These are phyloP conservation scores for Lates japonicus DNA, from an alignment of 2,797 vertebrate genomes.

Conservation along the genomic window DNA sequence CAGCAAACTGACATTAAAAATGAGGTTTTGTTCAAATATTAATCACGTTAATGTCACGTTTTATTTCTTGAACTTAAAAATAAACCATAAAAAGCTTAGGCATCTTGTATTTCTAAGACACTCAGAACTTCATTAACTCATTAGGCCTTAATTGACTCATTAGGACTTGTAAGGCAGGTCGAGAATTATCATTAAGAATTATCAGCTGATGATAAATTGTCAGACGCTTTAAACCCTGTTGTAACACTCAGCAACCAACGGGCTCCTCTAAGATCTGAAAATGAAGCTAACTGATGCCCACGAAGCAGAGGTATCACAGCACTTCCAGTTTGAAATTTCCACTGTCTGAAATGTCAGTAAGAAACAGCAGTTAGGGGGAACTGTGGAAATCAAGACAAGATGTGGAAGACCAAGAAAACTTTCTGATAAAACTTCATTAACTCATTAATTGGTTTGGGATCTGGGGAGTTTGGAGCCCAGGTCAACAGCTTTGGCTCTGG, in stretches of 20 bases:
- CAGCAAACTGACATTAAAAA: no score
- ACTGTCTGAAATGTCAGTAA: background rate
- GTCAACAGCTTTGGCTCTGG: no score
- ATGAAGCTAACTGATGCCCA: background rate
- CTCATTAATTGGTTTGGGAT: no score
- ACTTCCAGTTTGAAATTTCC: background rate
- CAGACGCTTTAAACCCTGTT: background rate
- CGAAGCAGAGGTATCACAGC: background rate
- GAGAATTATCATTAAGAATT: no score
- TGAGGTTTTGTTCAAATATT: no score
- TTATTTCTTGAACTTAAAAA: no score
- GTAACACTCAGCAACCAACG: background rate
- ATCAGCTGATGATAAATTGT: background rate
- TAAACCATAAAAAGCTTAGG: no score
- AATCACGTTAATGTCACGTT: no score
- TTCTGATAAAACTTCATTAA: no score
- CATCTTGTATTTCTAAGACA: background rate
- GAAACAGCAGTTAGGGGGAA: background rate
- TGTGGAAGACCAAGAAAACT: no score
- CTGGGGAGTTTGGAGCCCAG: no score
- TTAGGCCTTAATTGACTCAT: background rate
- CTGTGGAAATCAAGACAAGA: background rate
- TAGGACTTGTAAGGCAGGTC: background rate
- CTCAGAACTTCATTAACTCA: background rate
- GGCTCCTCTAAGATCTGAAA: background rate